These are phyloP conservation scores for Psilanteris sp. DNA, from an alignment of 1,140 invertebrate genomes.

Conservation along the genomic window DNA sequence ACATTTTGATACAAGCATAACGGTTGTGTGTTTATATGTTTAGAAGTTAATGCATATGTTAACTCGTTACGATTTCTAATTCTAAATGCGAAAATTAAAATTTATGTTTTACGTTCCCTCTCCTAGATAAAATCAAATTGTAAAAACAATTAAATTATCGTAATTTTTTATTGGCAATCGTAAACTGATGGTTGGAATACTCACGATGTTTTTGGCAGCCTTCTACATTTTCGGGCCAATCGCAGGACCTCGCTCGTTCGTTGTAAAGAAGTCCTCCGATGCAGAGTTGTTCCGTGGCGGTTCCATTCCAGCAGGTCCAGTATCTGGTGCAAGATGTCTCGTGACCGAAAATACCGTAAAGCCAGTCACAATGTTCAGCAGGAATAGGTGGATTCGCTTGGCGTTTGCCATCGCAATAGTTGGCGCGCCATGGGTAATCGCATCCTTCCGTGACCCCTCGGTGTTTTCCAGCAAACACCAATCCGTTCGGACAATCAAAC, in stretches of 20 bases:
- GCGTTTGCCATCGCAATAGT: slow-evolving; percentile 90
- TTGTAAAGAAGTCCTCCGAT: slow-evolving; percentile 95
- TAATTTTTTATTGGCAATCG: too few relatives aligned
- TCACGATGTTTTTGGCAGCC: slow-evolving; percentile 96
- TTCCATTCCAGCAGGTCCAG: slow-evolving; percentile 97
- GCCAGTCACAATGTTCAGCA: slow-evolving; percentile 94
- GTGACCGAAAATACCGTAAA: slow-evolving; percentile 95
- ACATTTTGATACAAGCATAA: too few relatives aligned
- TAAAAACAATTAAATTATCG: too few relatives aligned
- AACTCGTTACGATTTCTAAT: too few relatives aligned
- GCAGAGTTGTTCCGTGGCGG: slow-evolving; percentile 94
- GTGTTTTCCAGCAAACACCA: slow-evolving; percentile 93
- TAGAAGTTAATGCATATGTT: too few relatives aligned
- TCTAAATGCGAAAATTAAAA: too few relatives aligned
- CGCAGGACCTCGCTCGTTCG: slow-evolving; percentile 92
- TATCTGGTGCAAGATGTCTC: slow-evolving; percentile 95
- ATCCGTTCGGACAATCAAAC: slow-evolving; percentile 93
- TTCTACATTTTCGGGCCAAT: slow-evolving; percentile 95
- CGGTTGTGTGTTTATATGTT: too few relatives aligned
- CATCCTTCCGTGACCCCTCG: slow-evolving; percentile 92
- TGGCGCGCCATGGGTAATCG: slow-evolving; percentile 93
- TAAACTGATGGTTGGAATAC: slow-evolving; percentile 65
- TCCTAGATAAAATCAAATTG: too few relatives aligned
- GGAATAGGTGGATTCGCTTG: slow-evolving; percentile 89
- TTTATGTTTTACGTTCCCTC: too few relatives aligned